A percentile compares a stretch with the other conserved stretches of the same genome.
phyloP scores from a whole-genome alignment of 2,888 invertebrate species.

The Amphipyra berbera region DNA sequence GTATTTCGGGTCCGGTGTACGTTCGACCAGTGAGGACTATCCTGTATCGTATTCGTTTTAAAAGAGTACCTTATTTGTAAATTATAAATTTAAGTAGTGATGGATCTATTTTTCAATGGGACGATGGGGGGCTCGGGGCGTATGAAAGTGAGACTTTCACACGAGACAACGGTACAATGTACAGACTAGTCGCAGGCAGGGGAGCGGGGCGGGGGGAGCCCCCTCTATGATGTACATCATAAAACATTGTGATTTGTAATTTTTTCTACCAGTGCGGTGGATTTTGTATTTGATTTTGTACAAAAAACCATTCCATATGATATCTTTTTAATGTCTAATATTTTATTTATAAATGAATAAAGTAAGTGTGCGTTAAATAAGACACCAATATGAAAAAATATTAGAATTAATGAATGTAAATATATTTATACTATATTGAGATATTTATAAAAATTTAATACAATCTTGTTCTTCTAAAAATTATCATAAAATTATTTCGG shows the following conservation, averaged over 20 bases:
- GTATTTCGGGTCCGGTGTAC: conserved; percentile 69
- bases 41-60: conserved; percentile 83
- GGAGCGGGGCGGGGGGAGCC: conserved; percentile 52
- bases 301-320: conserved; percentile 89
- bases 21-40: conserved; percentile 74
- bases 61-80: conserved; percentile 89
- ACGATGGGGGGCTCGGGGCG: conserved; percentile 65
- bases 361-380: conserved; percentile 88
- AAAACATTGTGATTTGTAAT: conserved; percentile 83
- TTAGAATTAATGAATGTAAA: conserved; percentile 87
- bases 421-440: conserved; percentile 89
- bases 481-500: conserved; percentile 82
- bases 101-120: conserved; percentile 88
- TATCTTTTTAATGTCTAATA: conserved; percentile 84
- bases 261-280: conserved; percentile 82
- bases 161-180: conserved; percentile 79
- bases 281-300: conserved; percentile 87
- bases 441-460: conserved; percentile 90
- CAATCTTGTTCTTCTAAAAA: conserved; percentile 88
- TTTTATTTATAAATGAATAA: conserved; percentile 83
- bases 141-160: conserved; percentile 88
- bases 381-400: conserved; percentile 89
- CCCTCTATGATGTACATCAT: conserved; percentile 71
- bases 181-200: conserved; percentile 81
- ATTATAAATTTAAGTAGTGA: conserved; percentile 89